These are phyloP conservation scores for Colletes latitarsis DNA, from an alignment of 1,140 invertebrate species.

Conservation along the genomic window DNA sequence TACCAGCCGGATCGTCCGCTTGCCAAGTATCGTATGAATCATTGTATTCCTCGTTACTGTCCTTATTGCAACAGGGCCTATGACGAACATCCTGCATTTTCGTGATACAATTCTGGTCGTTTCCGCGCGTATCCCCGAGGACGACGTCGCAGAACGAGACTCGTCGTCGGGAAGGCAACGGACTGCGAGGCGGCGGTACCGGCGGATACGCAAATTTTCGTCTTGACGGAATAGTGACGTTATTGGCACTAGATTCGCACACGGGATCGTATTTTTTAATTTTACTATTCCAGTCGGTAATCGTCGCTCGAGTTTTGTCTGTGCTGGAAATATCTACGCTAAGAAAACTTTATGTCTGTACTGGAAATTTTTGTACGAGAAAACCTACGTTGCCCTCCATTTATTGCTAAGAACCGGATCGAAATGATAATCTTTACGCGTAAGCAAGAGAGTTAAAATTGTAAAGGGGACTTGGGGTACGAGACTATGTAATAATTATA, in stretches of 20 bases:
- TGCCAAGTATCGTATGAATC: constrained; percentile 54
- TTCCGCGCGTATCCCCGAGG: constrained; percentile 39
- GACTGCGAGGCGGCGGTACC: constrained; percentile 61
- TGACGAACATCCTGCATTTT: constrained; percentile 47
- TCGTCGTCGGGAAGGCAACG: constrained; percentile 59
- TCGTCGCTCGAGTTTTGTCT: constrained; percentile 38
- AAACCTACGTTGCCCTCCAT: constrained; percentile 5
- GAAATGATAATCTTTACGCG: background rate
- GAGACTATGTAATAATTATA: too few relatives aligned
- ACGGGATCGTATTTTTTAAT: constrained; percentile 25
- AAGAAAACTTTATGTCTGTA: constrained; percentile 46
- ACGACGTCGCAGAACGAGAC: constrained; percentile 67
- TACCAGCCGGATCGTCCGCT: constrained; percentile 50
- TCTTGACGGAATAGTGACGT: constrained; percentile 43
- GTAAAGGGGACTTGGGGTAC: background rate
- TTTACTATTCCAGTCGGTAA: constrained; percentile 19
- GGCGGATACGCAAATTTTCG: constrained; percentile 66
- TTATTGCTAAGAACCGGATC: constrained; percentile 7
- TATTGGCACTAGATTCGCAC: background rate
- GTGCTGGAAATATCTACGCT: constrained; percentile 62
- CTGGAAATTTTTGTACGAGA: too few relatives aligned
- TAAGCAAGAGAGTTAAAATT: too few relatives aligned
- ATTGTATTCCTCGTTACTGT: constrained; percentile 23
- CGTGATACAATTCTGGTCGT: constrained; percentile 33
- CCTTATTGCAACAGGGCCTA: constrained; percentile 14